Evolutionary conservation across 2,888 invertebrate species (phyloP), one percentile per base, ranked within the genome.

Genomic region (Acanthosoma haemorrhoidale): DNA sequence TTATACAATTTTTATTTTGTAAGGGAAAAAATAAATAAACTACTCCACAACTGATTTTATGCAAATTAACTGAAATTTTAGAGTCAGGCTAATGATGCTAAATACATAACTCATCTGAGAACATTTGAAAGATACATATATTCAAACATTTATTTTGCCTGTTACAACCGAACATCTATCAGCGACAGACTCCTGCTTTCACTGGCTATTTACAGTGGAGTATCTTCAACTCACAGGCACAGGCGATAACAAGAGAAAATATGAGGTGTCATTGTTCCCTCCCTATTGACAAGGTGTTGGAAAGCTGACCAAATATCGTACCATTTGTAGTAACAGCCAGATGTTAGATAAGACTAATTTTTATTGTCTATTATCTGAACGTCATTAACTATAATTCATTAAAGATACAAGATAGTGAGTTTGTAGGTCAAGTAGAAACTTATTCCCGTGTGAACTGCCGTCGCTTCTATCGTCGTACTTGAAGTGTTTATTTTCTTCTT

Each of bases 371-470:
- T 61, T 61, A 61, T 61, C 21, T 15, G 18, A 34, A n/a, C 16
- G 38, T 21, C 61, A 61, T 61, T 61, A 61, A 34, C 36, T 61
- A 61, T 61, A 61, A 61, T 61, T 34, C 16, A 36, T 61, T 36
- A 61, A 36, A 61, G 61, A 61, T 61, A 36, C n/a, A 5, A 61
- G 61, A 61, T 61, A 61, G 36, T 36, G 13, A 4, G 61, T 61
- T 61, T 61, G n/a, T 61, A 61, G 61, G 61, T 61, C 61, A 61
- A 61, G 61, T 38, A 36, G 61, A 61, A 61, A 61, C 31, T 59
- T 59, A 34, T 59, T 59, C 59, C 61, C 61, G 36, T 61, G 61
- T 36, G 61, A 61, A 61, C 51, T 51, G 51, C 3, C 51, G 29
- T 13, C 51, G 25, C 51, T 51, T 51, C n/a, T n/a, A n/a, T n/a